Conservation (phyloP, 2,888 invertebrate genomes). For the Arrhopalites spinosus region DNA sequence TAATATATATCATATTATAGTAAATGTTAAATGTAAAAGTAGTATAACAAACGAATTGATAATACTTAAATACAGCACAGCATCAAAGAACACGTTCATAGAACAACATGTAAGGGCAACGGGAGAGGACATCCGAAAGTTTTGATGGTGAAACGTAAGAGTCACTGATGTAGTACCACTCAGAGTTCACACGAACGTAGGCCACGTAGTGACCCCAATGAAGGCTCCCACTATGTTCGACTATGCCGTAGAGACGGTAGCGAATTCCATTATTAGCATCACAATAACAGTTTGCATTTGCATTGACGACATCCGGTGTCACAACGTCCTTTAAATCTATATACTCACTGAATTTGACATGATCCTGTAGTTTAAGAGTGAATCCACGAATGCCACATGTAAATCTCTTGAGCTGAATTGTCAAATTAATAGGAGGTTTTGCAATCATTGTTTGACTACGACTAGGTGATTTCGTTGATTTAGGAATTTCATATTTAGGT, state of each 20-base stretch:
- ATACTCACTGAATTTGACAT: conserved; percentile 74
- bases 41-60: not conserved
- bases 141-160: conserved; percentile 80
- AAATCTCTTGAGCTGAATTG: conserved; percentile 93
- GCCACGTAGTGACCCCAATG: conserved; percentile 92
- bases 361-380: conserved; percentile 82
- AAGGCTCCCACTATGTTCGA: conserved; percentile 91
- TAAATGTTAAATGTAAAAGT: no score
- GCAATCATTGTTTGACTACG: conserved; percentile 74
- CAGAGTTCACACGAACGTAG: conserved; percentile 72
- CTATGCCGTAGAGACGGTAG: conserved; percentile 92
- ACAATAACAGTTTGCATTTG: not conserved
- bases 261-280: conserved; percentile 64
- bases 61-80: conserved; percentile 42
- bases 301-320: not conserved
- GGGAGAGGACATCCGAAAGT: conserved; percentile 78
- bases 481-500: conserved; percentile 18
- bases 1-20: no score
- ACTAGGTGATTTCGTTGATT: conserved; percentile 64
- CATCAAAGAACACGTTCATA: conserved; percentile 78
- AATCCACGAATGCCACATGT: conserved; percentile 73
- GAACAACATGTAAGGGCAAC: conserved; percentile 94
- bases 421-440: conserved; percentile 89
- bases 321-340: conserved; percentile 30
- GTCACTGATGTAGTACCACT: conserved; percentile 94